These are phyloP conservation scores for Hirudinaria manillensis DNA, from an alignment of 2,888 invertebrate genomes.

Conservation along the genomic window DNA sequence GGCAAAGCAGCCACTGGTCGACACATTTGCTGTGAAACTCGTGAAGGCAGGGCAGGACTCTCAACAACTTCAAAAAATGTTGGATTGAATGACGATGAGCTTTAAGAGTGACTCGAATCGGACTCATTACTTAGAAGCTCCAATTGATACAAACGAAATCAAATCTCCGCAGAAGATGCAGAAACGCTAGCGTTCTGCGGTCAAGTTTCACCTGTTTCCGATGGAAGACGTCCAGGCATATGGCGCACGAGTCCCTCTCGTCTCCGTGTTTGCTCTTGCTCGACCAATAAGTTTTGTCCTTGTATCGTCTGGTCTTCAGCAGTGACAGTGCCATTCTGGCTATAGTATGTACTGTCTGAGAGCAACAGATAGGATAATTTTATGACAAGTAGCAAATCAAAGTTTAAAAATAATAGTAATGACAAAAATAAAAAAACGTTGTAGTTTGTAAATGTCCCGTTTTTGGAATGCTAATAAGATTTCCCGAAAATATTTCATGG, in stretches of 20 bases:
- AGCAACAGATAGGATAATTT: neutral
- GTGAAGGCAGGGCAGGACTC: constrained; percentile 87
- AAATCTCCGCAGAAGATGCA: neutral
- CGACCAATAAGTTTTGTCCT: neutral
- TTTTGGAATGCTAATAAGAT: neutral
- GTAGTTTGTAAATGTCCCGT: neutral
- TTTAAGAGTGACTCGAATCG: neutral
- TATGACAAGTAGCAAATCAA: neutral
- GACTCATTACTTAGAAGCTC: neutral
- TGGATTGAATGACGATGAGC: neutral
- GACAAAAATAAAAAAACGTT: neutral
- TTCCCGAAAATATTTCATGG: too few relatives aligned
- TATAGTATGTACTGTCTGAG: constrained; percentile 26
- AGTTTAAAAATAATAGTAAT: too few relatives aligned
- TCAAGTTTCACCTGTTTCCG: constrained; percentile 35
- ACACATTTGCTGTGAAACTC: constrained; percentile 94
- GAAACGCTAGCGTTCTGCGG: too few relatives aligned
- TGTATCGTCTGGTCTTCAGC: constrained; percentile 36
- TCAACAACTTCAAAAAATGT: constrained; percentile 44
- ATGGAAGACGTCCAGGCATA: constrained; percentile 37
- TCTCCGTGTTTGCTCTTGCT: constrained; percentile 8
- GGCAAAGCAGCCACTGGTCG: constrained; percentile 76
- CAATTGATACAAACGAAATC: neutral
- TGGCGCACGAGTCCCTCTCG: constrained; percentile 36
- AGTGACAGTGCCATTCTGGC: constrained; percentile 30